Evolutionary conservation across 2,113 vertebrate genomes (phyloP).

Genomic region (Crocuta crocuta): DNA sequence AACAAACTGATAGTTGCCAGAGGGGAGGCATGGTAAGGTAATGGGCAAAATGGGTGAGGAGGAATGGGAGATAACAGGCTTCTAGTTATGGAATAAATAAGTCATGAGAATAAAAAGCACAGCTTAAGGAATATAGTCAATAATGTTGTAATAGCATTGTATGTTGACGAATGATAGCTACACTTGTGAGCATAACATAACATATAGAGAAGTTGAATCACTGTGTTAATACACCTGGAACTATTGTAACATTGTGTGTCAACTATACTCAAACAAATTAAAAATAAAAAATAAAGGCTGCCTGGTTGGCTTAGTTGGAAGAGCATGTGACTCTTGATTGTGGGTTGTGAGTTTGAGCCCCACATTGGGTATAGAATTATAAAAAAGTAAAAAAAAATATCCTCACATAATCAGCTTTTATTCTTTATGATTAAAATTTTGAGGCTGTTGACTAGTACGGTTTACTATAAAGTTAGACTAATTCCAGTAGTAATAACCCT

Average conservation of each 20-base stretch:
- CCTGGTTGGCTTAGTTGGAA: background rate
- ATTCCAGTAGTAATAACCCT: background rate
- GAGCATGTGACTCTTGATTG: background rate
- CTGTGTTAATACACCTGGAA: background rate
- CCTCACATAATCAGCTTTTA: background rate
- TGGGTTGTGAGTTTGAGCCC: background rate
- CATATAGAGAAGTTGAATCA: background rate
- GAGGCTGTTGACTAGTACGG: background rate
- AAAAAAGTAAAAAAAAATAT: background rate
- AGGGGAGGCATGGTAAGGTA: background rate
- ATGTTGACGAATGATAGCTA: background rate
- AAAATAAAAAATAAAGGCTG: background rate
- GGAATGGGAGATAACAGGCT: background rate
- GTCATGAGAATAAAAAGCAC: background rate
- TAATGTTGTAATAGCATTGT: background rate
- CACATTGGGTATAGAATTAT: background rate
- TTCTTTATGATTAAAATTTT: constrained; percentile 33
- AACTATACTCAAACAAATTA: background rate
- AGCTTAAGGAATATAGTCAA: background rate
- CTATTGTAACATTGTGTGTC: background rate
- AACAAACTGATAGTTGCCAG: background rate
- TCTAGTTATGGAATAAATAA: background rate
- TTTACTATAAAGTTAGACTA: background rate
- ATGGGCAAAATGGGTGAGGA: background rate
- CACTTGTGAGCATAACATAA: background rate